Evolutionary conservation across 92 coral and sea anemone genomes (phyloP), one percentile per base, ranked within the genome.

Genomic region (Zoanthus gigantus): DNA sequence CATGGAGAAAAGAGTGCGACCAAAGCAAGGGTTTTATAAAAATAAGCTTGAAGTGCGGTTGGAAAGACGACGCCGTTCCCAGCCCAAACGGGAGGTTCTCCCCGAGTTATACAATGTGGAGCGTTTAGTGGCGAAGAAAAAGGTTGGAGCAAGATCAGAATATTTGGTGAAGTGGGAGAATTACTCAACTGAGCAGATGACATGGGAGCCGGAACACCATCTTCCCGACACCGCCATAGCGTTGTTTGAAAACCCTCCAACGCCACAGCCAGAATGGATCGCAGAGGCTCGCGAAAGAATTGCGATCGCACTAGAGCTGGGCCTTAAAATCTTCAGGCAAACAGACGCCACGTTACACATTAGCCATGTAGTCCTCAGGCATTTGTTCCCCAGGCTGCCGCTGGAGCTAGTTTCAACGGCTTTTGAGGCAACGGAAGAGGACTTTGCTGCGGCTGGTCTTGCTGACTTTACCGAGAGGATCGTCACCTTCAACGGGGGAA

Each of bases 191-290:
- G 10, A 44, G 14, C 31, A 48, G 13, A 84, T 45, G 53, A 47
- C 88, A 5, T 72, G 88, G 88, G 88, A 84, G 48, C 88, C 80
- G 7, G 30, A 13, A 16, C 31, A 29, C 18, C 88, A 84, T 42
- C 34, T 72, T 42, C 88, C 80, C 5, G 7, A 31, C 5, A 17
- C 15, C 2, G 50, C 71, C 32, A 14, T 78, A 12, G 4, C 83
- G 23, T 37, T 31, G 69, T 79, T 79, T n/a, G 72, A 79, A n/a
- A 45, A 23, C 17, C 72, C 73, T 56, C 57, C 56, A 29, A 15
- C 6, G 34, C 56, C 42, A 18, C 56, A 32, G 34, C 48, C 71
- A 11, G 68, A 54, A 54, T 54, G 83, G 52, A 18, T 63, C 23
- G 31, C 9, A 61, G 74, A 79, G 42, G 84, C 84, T 10, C 54